A percentile compares a stretch with the other conserved stretches of the same genome.
phyloP scores from a whole-genome alignment of 2,888 invertebrate species.

The Leptodirus hochenwartii region DNA sequence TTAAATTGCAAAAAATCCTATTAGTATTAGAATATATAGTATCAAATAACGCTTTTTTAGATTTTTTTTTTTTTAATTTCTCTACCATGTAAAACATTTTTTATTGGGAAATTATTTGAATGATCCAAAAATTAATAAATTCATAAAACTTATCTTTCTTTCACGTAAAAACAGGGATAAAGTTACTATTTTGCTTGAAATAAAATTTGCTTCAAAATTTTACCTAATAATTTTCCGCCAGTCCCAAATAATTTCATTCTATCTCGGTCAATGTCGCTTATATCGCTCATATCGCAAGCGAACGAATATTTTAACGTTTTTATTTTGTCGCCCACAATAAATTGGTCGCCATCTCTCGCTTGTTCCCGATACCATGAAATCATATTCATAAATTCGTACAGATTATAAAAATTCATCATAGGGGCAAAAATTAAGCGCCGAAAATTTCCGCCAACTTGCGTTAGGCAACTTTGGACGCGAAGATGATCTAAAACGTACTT shows the following conservation, averaged over 20 bases:
- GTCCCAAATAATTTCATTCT: slow-evolving; percentile 55
- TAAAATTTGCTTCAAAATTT: no score
- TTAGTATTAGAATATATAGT: background rate
- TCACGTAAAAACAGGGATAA: no score
- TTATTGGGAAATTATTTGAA: no score
- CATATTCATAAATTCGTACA: slow-evolving; percentile 71
- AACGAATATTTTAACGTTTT: slow-evolving; percentile 49
- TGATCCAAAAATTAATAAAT: no score
- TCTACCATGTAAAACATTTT: no score
- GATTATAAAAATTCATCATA: slow-evolving; percentile 59
- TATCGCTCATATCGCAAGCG: slow-evolving; percentile 49
- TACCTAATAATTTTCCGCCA: slow-evolving; percentile 43
- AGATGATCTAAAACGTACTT: slow-evolving; percentile 56
- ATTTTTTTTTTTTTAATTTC: no score
- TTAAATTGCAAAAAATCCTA: background rate
- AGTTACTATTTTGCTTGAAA: no score
- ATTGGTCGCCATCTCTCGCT: slow-evolving; percentile 17
- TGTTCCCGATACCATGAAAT: slow-evolving; percentile 55
- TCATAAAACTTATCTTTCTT: no score
- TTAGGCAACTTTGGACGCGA: slow-evolving; percentile 49
- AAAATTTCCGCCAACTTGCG: slow-evolving; percentile 46
- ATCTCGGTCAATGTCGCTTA: slow-evolving; percentile 40
- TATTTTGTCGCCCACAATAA: slow-evolving; percentile 37
- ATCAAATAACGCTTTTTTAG: no score
- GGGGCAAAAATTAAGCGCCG: slow-evolving; percentile 50